Conservation (phyloP, 1,140 invertebrate genomes). For the Drosophila pseudoobscura region DNA sequence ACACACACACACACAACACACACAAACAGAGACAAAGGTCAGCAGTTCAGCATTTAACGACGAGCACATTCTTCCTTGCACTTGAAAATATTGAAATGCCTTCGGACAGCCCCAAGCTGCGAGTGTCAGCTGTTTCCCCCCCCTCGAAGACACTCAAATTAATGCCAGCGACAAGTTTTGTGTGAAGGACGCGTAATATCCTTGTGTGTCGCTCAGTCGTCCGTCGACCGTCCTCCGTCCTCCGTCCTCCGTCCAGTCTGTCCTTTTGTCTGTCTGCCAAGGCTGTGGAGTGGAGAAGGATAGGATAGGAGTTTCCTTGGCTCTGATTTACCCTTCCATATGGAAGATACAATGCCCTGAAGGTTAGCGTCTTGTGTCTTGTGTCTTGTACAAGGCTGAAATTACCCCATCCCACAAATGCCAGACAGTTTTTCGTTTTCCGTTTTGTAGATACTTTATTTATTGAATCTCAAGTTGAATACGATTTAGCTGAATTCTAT, state of each 20-base stretch:
- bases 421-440: background rate
- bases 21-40: constrained; percentile 37
- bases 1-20: background rate
- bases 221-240: constrained; percentile 12
- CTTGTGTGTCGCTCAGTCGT: constrained; percentile 18
- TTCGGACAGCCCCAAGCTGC: constrained; percentile 20
- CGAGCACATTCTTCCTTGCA: constrained; percentile 42
- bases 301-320: constrained; percentile 14
- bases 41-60: constrained; percentile 40
- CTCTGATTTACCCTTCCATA: constrained; percentile 1
- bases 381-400: no score
- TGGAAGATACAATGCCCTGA: no score
- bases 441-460: constrained; percentile 34
- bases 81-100: constrained; percentile 68
- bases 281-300: constrained; percentile 20
- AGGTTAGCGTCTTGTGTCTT: no score
- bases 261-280: constrained; percentile 9
- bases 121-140: constrained; percentile 33
- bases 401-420: background rate
- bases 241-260: background rate
- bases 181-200: constrained; percentile 53
- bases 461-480: constrained; percentile 71
- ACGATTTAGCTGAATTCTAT: constrained; percentile 61
- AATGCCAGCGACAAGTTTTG: constrained; percentile 57
- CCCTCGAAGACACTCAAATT: constrained; percentile 49